Evolutionary conservation across 1,140 invertebrate species (phyloP).

Genomic region (Periplaneta americana): DNA sequence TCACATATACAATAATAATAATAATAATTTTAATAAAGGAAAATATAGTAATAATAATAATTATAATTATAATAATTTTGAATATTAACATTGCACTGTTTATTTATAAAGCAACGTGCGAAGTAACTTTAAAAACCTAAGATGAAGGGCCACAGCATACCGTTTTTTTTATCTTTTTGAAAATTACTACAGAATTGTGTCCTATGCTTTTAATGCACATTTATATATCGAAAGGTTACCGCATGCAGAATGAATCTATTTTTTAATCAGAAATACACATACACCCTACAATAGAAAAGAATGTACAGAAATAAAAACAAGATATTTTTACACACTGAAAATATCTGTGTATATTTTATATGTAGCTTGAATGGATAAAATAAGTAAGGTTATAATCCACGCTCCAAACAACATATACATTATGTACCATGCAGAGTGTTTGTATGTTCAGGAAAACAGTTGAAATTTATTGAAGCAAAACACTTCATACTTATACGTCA

Average conservation of each 20-base stretch:
- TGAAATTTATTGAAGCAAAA: background rate
- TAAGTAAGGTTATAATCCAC: background rate
- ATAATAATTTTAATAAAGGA: conserved; percentile 1
- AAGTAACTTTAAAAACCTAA: background rate
- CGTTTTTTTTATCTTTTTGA: background rate
- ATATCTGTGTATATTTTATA: background rate
- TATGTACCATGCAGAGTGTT: background rate
- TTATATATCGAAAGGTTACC: background rate
- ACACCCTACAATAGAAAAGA: background rate
- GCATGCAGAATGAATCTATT: background rate
- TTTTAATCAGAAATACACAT: background rate
- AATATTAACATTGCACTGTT: background rate
- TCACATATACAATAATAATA: background rate
- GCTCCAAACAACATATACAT: background rate
- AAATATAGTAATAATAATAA: background rate
- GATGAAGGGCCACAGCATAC: background rate
- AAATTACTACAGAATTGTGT: background rate
- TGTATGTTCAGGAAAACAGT: background rate
- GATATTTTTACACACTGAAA: background rate
- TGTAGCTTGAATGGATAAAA: background rate
- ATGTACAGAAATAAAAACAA: background rate
- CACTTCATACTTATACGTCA: background rate
- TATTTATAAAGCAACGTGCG: background rate
- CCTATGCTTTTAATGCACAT: too few species aligned
- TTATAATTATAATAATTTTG: background rate